These are phyloP conservation scores for Montipora foliosa DNA, from an alignment of 64 coral and sea anemone species.

Conservation along the genomic window DNA sequence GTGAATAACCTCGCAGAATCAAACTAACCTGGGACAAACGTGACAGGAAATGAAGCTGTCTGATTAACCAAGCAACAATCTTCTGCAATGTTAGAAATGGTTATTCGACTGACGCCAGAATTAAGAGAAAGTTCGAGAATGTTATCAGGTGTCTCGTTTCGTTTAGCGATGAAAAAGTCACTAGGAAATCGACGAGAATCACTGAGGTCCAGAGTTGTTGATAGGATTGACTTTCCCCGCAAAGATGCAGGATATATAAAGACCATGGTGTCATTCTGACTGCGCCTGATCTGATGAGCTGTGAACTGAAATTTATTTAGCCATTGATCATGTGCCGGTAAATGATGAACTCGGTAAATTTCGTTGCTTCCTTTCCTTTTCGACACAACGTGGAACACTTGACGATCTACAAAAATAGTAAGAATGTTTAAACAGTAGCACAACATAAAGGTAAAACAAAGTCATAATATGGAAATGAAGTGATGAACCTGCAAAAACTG, in stretches of 20 bases:
- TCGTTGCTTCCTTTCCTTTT: conserved; percentile 8
- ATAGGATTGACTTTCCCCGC: conserved; percentile 1
- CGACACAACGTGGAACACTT: conserved; percentile 33
- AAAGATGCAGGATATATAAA: conserved; percentile 36
- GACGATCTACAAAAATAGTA: conserved; percentile 18
- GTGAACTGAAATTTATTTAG: conserved; percentile 34
- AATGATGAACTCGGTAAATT: neutral
- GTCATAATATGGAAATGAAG: too few relatives aligned
- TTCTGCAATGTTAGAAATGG: neutral
- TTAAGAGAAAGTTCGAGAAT: neutral
- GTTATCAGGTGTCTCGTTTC: neutral
- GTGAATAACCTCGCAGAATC: too few relatives aligned
- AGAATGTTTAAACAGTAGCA: neutral
- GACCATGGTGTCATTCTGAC: conserved; percentile 19
- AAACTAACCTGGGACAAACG: neutral
- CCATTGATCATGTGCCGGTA: conserved; percentile 48
- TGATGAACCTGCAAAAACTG: too few relatives aligned
- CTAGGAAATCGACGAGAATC: conserved; percentile 15
- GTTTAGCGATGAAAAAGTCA: conserved; percentile 42
- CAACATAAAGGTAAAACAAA: neutral
- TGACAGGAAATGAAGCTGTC: neutral
- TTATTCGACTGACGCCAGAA: conserved; percentile 7
- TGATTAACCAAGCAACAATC: neutral
- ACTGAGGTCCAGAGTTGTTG: neutral
- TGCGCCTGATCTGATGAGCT: conserved; percentile 22